phyloP scores from a whole-genome alignment of 1,140 invertebrate genomes.

The Leptinotarsa defecta region DNA sequence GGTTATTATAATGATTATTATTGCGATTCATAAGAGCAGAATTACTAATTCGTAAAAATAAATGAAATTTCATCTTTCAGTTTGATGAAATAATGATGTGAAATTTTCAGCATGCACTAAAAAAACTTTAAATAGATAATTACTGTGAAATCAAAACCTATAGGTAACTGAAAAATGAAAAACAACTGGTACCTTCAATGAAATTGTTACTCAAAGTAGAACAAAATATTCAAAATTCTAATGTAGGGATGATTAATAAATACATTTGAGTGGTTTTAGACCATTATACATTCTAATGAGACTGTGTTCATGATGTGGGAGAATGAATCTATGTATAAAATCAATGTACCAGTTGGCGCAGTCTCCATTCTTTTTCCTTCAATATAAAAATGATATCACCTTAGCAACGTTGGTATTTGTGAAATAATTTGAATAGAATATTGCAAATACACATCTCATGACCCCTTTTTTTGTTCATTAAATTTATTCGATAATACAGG shows the following conservation, averaged over 20 bases:
- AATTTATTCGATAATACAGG: too few relatives aligned
- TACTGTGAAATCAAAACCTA: not conserved
- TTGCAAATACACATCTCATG: too few relatives aligned
- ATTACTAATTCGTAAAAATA: too few relatives aligned
- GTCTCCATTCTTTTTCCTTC: constrained; percentile 5
- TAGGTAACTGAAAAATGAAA: not conserved
- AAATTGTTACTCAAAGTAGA: too few relatives aligned
- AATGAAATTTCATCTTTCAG: too few relatives aligned
- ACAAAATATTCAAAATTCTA: not conserved
- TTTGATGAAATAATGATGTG: not conserved
- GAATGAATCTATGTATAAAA: constrained; percentile 12
- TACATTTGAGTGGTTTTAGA: not conserved
- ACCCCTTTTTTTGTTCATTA: too few relatives aligned
- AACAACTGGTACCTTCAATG: not conserved
- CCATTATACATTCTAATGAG: not conserved
- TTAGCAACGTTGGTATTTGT: too few relatives aligned
- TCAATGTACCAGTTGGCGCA: constrained; percentile 21
- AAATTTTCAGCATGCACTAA: not conserved
- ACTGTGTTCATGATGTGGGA: too few relatives aligned
- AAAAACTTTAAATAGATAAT: not conserved
- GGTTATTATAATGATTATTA: not conserved
- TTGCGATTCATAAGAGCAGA: not conserved
- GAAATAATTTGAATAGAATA: too few relatives aligned
- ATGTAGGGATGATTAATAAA: not conserved
- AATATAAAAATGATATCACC: too few relatives aligned